Base-by-base conservation (phyloP, 2,113 vertebrate genomes). In the Philantomba maxwellii region DNA sequence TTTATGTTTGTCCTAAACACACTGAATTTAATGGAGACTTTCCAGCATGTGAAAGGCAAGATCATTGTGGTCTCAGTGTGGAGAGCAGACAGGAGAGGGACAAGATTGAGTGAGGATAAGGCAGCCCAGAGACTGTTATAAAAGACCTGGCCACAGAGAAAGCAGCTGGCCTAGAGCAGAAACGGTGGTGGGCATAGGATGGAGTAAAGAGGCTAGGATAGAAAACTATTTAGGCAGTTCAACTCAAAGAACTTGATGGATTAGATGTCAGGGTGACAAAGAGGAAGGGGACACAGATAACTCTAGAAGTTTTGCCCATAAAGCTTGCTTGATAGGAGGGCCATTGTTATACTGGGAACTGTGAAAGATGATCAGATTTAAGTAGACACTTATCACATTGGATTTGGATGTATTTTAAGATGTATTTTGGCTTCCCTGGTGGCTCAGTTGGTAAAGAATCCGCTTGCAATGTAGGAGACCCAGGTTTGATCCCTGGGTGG, bases 391-490 rank as follows among this genome's bases (percentile, higher is more conserved):
- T 62, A 39, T 45, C 36, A 47, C 13, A 43, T 3, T 82, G 66
- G 49, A 23, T 57, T 55, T 77, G 39, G 10, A 64, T 77, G 7
- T n/a, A 36, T 73, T 64, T 28, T 33, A 75, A 84, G n/a, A 23
- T 36, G 19, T 70, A 23, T 70, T 23, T 70, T 70, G 66, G n/a
- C 36, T 39, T 39, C 11, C 66, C 66, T 39, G 19, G n/a, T 36
- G 66, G 66, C 66, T 36, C 66, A 36, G 66, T 23, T 70, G 66
- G n/a, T 70, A 70, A 70, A 70, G 66, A 36, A 70, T 23, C n/a
- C 0, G 0, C n/a, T n/a, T 70, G n/a, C 66, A 70, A 39, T 12
- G 9, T 3, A 70, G 66, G 5, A 70, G 19, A 70, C 19, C n/a
- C n/a, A 70, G n/a, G n/a, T 70, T 70, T 70, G 66, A 70, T 23